Evolutionary conservation across 2,797 vertebrate species (phyloP).

Genomic region (Myiothlypis chrysogaster): DNA sequence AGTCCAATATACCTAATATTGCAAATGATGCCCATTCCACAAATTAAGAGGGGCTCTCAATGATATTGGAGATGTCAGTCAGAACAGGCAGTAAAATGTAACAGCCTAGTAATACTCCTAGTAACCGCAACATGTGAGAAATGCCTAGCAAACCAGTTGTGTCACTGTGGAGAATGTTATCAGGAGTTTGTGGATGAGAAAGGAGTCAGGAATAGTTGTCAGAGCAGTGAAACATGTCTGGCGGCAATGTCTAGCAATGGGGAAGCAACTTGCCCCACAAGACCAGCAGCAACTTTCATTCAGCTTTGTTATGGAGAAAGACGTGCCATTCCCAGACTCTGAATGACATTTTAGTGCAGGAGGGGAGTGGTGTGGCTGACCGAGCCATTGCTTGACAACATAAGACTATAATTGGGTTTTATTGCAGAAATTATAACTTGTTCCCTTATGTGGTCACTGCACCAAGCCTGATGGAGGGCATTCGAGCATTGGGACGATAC

Average conservation of each 20-base stretch:
- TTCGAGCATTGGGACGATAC: neutral
- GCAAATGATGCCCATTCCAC: neutral
- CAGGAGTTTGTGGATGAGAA: neutral
- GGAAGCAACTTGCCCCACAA: neutral
- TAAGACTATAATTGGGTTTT: neutral
- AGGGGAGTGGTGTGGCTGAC: neutral
- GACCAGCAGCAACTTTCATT: neutral
- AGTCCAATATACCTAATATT: neutral
- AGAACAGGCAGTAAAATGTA: neutral
- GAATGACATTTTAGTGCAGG: neutral
- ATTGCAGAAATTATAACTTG: neutral
- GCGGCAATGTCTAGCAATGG: neutral
- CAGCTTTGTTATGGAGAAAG: rapidly evolving
- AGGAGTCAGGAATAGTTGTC: neutral
- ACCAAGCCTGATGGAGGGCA: neutral
- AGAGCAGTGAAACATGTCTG: neutral
- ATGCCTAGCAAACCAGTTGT: neutral
- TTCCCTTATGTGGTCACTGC: neutral
- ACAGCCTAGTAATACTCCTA: neutral
- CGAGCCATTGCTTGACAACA: neutral
- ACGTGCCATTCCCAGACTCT: neutral
- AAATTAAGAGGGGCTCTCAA: neutral
- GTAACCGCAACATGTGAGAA: neutral
- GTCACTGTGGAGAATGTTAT: neutral
- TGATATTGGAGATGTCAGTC: rapidly evolving